These are phyloP conservation scores for Argyresthia goedartella DNA, from an alignment of 2,888 invertebrate species.

Conservation along the genomic window DNA sequence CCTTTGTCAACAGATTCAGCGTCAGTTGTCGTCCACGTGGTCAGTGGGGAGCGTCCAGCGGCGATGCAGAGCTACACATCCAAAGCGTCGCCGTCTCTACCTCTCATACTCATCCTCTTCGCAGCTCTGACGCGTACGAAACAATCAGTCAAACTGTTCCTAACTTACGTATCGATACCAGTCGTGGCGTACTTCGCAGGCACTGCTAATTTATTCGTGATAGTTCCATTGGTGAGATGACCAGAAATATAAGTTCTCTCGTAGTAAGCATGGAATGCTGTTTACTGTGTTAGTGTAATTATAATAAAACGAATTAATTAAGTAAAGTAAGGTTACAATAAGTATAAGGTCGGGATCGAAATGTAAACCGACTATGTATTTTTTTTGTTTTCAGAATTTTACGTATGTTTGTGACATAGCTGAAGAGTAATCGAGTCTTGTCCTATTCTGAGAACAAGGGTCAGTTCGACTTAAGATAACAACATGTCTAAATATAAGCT, in stretches of 20 bases:
- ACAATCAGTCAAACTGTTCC: background rate
- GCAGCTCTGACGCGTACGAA: background rate
- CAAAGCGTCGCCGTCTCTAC: slow-evolving; percentile 24
- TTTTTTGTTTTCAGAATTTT: no score
- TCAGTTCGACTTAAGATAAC: no score
- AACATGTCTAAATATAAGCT: no score
- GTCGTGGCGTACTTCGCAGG: background rate
- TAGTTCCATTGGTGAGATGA: background rate
- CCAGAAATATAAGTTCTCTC: background rate
- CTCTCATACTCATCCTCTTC: slow-evolving; percentile 22
- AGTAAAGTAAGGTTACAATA: background rate
- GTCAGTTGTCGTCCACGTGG: slow-evolving; percentile 85
- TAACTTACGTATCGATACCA: background rate
- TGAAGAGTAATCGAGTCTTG: no score
- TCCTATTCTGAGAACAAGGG: no score
- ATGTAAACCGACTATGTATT: no score
- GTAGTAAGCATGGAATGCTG: background rate
- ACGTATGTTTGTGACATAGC: no score
- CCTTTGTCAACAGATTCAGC: slow-evolving; percentile 74
- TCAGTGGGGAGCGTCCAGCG: slow-evolving; percentile 80
- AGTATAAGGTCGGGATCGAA: no score
- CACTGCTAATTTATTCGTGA: background rate
- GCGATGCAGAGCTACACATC: slow-evolving; percentile 69
- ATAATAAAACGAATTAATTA: slow-evolving; percentile 1
- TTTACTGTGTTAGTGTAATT: background rate